Percentiles rank a stretch among this genome's conserved stretches.
Evolutionary conservation across 2,113 vertebrate genomes (phyloP).

Genomic region (Salminus brasiliensis): DNA sequence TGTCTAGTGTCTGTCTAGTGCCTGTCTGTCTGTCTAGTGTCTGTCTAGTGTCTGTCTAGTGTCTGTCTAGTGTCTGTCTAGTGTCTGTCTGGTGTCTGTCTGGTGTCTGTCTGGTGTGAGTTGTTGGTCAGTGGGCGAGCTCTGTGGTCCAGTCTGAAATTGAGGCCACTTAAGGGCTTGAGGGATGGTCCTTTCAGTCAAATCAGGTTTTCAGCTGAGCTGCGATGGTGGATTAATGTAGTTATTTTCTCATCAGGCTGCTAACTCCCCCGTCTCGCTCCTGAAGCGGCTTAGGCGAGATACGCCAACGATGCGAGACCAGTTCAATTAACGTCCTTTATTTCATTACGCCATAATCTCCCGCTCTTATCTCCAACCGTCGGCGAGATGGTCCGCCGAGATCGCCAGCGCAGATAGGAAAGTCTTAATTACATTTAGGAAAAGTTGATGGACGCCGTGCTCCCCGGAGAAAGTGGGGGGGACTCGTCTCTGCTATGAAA

Average conservation of each 20-base stretch:
- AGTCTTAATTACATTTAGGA: slow-evolving; percentile 55
- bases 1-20: no score
- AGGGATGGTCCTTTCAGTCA: slow-evolving; percentile 9
- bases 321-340: slow-evolving; percentile 50
- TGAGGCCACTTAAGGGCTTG: background rate
- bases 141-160: background rate
- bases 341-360: slow-evolving; percentile 60
- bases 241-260: slow-evolving; percentile 30
- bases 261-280: background rate
- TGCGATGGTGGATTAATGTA: slow-evolving; percentile 22
- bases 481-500: no score
- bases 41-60: no score
- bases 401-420: slow-evolving; percentile 55
- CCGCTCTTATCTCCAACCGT: slow-evolving; percentile 61
- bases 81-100: no score
- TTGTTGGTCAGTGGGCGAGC: no score
- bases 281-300: slow-evolving; percentile 23
- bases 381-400: slow-evolving; percentile 54
- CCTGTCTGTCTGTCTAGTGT: no score
- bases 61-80: no score
- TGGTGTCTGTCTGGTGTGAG: no score
- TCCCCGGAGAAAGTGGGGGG: slow-evolving; percentile 5
- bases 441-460: slow-evolving; percentile 25
- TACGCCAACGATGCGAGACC: slow-evolving; percentile 42
- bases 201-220: background rate